Evolutionary conservation across 2,113 vertebrate genomes (phyloP).

Genomic region (Kobus ellipsiprymnus): DNA sequence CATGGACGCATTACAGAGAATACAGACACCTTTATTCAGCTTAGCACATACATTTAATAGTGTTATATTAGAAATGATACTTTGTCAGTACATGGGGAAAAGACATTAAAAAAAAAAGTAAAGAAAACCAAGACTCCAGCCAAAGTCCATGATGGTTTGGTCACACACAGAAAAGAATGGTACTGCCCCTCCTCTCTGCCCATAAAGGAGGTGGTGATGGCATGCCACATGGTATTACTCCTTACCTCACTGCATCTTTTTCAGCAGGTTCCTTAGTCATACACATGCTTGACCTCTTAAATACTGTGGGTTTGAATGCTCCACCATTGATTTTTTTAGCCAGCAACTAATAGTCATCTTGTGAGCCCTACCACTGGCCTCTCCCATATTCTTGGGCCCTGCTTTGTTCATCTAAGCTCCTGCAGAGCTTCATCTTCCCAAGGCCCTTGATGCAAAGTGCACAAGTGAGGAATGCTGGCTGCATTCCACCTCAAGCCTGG

Average conservation of each 20-base stretch:
- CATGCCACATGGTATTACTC: too few relatives aligned
- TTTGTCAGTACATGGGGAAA: conserved; percentile 13
- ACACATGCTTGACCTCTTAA: too few relatives aligned
- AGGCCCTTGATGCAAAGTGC: neutral
- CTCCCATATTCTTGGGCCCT: too few relatives aligned
- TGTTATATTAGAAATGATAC: conserved; percentile 58
- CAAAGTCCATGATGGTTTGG: conserved; percentile 30
- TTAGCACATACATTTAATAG: conserved; percentile 43
- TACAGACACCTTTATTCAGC: conserved; percentile 63
- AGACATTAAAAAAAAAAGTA: conserved; percentile 26
- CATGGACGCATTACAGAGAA: conserved; percentile 50
- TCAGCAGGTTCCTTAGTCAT: neutral
- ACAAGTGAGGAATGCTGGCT: neutral
- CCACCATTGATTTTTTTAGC: neutral
- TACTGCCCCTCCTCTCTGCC: neutral
- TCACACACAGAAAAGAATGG: neutral
- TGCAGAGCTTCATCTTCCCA: neutral
- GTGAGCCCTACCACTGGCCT: neutral
- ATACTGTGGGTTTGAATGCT: neutral
- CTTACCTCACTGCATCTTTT: neutral
- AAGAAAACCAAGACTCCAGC: neutral
- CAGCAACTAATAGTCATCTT: neutral
- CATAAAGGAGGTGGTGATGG: accelerated
- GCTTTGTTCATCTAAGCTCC: neutral
- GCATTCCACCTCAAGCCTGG: too few relatives aligned